Base-by-base conservation (phyloP, 2,888 invertebrate species). In the Aphidius colemani region DNA sequence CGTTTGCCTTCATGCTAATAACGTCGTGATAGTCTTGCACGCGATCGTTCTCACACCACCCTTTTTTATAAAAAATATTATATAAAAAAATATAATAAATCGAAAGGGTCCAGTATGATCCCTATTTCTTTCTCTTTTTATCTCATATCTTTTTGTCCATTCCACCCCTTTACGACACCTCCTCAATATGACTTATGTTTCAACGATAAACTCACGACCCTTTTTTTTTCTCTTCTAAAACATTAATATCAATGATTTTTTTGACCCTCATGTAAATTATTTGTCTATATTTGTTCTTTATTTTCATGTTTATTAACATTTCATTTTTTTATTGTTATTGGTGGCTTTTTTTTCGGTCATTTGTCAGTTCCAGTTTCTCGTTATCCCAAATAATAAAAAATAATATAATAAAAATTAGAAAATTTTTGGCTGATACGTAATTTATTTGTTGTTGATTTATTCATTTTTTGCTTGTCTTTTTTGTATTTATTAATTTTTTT, bases 1-100 rank as follows among this genome's bases (percentile, higher is more conserved):
- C 72, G 70, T 72, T 77, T 71, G 74, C 73, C 72, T 73, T 71
- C 73, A 74, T 77, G 74, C 76, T 79, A 79, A 79, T 79, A 79
- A 79, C 72, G 73, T 65, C 67, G 67, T 70, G 75, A 75, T 75
- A 74, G 73, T 70, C 58, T 53, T 59, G 71, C 78, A 78, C 75
- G 77, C 74, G 76, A 68, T 71, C 61, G 72, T 71, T 79, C 78
- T 74, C 78, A 78, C 77, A 74, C 73, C 53, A 58, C 60, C 66
- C 59, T 58, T 60, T 53, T 49, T 55, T 8, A 7, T 30, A 51
- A 53, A 53, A 11, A 11, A 11, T 6, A 10, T 10, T 51, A 11
- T 39, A n/a, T 51, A 30, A 51, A 18, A 18, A 18, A 18, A n/a
- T 51, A n/a, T 30, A 30, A 5, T 30, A 18, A 18, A 30, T 30